Percentiles rank a stretch among this genome's conserved stretches.
These are phyloP conservation scores for Axea sp. DNA, from an alignment of 2,888 invertebrate genomes.

Conservation along the genomic window DNA sequence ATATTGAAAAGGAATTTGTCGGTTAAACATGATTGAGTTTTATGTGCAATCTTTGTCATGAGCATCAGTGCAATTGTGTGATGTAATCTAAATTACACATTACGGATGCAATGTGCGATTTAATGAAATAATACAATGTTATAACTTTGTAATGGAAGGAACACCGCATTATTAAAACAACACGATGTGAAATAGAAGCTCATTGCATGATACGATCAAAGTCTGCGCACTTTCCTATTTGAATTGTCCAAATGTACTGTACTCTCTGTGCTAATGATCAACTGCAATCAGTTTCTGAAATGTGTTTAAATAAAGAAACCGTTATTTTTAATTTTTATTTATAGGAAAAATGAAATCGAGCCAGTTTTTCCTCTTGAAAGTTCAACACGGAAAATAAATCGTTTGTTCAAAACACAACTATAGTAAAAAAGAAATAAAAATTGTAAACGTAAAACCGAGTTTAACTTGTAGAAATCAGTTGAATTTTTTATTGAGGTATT, in stretches of 20 bases:
- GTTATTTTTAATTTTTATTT: conserved; percentile 10
- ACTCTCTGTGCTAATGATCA: conserved; percentile 27
- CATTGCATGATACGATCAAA: conserved; percentile 50
- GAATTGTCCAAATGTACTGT: conserved; percentile 10
- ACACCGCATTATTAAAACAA: conserved; percentile 47
- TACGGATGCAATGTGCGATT: conserved; percentile 6
- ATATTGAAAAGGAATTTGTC: conserved; percentile 1
- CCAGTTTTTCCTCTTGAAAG: no score
- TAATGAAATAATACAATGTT: conserved; percentile 33
- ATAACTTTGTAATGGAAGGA: conserved; percentile 46
- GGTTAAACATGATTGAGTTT: conserved; percentile 8
- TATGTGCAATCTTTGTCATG: conserved; percentile 9
- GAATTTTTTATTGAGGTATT: no score
- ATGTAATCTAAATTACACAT: conserved; percentile 28
- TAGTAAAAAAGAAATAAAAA: no score
- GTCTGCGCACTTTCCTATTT: conserved; percentile 28
- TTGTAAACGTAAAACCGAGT: no score
- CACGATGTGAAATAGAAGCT: conserved; percentile 46
- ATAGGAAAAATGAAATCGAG: no score
- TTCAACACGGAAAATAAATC: no score
- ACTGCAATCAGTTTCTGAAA: conserved; percentile 18
- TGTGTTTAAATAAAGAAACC: conserved; percentile 28
- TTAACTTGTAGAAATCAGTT: no score
- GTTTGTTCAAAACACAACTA: no score
- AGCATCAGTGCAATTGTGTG: conserved; percentile 11